A percentile compares a stretch with the other conserved stretches of the same genome.
Evolutionary conservation across 2,797 vertebrate genomes (phyloP).

Genomic region (Brotula barbata): DNA sequence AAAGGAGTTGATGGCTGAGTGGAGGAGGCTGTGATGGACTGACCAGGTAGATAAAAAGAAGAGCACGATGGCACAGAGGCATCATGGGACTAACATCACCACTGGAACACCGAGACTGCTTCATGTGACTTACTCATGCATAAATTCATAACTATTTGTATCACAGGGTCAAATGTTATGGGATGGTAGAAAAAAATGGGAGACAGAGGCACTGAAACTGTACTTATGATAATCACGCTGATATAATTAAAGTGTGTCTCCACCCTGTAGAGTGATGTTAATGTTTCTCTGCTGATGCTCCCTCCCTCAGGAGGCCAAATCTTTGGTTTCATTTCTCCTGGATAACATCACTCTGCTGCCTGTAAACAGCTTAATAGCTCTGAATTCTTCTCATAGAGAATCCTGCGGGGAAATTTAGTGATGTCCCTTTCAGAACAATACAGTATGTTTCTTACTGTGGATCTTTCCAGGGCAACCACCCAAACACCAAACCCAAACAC

Average conservation of each 20-base stretch:
- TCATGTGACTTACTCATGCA: too few species aligned
- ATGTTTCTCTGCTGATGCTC: neutral
- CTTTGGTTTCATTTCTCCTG: slow-evolving; percentile 3
- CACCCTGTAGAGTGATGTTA: slow-evolving; percentile 17
- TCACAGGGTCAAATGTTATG: too few species aligned
- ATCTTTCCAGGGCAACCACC: slow-evolving; percentile 45
- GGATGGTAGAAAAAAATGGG: neutral
- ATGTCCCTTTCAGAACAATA: too few species aligned
- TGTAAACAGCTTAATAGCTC: slow-evolving; percentile 39
- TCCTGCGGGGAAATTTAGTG: slow-evolving; percentile 2
- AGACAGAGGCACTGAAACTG: neutral
- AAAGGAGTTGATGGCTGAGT: slow-evolving; percentile 52
- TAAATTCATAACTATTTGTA: too few species aligned
- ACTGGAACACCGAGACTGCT: too few species aligned
- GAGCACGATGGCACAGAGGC: neutral
- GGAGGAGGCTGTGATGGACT: slow-evolving; percentile 23
- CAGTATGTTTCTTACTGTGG: slow-evolving; percentile 37
- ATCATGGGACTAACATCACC: neutral
- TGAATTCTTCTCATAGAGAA: neutral
- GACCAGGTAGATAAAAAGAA: slow-evolving; percentile 54
- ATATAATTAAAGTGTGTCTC: slow-evolving; percentile 14
- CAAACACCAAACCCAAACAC: too few species aligned
- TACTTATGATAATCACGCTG: slow-evolving; percentile 9
- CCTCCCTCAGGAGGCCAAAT: neutral
- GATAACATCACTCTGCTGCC: slow-evolving; percentile 36